Evolutionary conservation across 2,797 vertebrate species (phyloP).

Genomic region (Diplodus sargus): DNA sequence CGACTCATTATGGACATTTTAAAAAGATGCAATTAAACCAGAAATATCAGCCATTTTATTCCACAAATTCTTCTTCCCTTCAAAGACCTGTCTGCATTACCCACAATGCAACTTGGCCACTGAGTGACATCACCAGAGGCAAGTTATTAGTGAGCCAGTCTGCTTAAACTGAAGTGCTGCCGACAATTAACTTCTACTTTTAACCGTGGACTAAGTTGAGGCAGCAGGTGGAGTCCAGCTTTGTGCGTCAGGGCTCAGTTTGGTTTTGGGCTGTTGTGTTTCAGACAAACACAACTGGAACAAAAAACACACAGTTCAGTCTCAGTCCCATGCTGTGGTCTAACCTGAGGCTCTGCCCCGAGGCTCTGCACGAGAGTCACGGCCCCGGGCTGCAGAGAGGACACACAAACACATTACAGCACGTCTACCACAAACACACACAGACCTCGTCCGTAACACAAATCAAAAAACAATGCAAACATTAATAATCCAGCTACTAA

Average conservation of each 20-base stretch:
- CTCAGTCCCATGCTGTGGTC: constrained; percentile 73
- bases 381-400: constrained; percentile 77
- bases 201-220: too few relatives aligned
- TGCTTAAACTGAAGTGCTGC: too few relatives aligned
- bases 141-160: too few relatives aligned
- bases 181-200: too few relatives aligned
- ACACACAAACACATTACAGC: constrained; percentile 56
- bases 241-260: constrained; percentile 1
- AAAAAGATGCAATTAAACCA: too few relatives aligned
- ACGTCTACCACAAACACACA: background rate
- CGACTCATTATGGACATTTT: too few relatives aligned
- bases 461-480: background rate
- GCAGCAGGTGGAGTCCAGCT: background rate
- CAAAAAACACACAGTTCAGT: constrained; percentile 2
- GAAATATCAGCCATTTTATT: too few relatives aligned
- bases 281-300: constrained; percentile 25
- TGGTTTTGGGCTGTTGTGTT: constrained; percentile 19
- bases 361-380: constrained; percentile 67
- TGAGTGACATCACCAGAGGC: too few relatives aligned
- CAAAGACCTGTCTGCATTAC: too few relatives aligned
- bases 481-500: background rate
- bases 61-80: too few relatives aligned
- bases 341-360: constrained; percentile 82
- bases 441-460: background rate
- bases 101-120: too few relatives aligned